A percentile compares a stretch with the other conserved stretches of the same genome.
phyloP scores from a whole-genome alignment of 2,888 invertebrate genomes.

The Leucania comma region DNA sequence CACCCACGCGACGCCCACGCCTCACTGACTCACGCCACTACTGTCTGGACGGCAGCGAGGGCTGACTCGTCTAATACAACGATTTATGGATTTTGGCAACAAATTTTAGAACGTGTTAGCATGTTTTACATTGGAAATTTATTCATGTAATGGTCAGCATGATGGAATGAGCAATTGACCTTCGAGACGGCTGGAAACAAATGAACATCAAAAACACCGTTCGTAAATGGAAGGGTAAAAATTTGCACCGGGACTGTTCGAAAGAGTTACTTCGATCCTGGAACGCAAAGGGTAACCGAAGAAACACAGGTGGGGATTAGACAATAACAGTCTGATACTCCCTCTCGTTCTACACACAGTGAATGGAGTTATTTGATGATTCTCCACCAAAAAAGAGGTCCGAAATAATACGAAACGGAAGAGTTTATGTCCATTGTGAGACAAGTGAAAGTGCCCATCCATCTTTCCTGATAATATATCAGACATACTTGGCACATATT shows the following conservation, averaged over 20 bases:
- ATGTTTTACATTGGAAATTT: slow-evolving; percentile 16
- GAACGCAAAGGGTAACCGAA: too few relatives aligned
- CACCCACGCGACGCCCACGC: slow-evolving; percentile 68
- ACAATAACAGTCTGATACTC: too few relatives aligned
- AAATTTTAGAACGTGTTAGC: slow-evolving; percentile 42
- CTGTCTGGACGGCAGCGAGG: slow-evolving; percentile 69
- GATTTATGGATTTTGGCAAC: slow-evolving; percentile 55
- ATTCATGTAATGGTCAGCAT: slow-evolving; percentile 1
- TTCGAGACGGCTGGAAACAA: not conserved
- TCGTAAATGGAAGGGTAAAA: not conserved
- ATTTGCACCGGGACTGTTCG: not conserved
- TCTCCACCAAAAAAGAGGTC: too few relatives aligned
- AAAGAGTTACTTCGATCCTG: too few relatives aligned
- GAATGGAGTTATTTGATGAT: too few relatives aligned
- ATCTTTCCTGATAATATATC: slow-evolving; percentile 9
- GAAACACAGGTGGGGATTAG: too few relatives aligned
- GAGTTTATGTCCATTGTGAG: not conserved
- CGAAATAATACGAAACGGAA: not conserved
- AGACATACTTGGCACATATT: slow-evolving; percentile 20
- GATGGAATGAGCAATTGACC: not conserved
- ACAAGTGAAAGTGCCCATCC: slow-evolving; percentile 25
- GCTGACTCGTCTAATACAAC: slow-evolving; percentile 64
- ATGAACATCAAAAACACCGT: not conserved
- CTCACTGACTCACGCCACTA: slow-evolving; percentile 73
- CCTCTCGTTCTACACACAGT: too few relatives aligned